Conservation (phyloP, 1,140 invertebrate genomes). For the Hypsibius dujardini region DNA sequence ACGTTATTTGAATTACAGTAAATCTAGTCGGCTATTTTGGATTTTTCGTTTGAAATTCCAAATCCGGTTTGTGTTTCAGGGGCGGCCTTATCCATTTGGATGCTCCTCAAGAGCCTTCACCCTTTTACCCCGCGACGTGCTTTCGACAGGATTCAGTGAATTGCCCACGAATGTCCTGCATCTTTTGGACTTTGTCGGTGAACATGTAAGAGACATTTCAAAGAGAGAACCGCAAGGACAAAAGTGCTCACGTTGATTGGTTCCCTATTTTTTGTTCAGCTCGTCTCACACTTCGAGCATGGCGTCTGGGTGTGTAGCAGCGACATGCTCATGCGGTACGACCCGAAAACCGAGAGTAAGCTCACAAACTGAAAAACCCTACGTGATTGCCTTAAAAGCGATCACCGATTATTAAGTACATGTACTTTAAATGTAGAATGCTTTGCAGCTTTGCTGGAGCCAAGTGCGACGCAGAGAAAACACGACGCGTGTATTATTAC, state of each 20-base stretch:
- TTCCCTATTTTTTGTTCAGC: constrained; percentile 24
- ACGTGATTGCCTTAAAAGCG: constrained; percentile 20
- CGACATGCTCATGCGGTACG: constrained; percentile 31
- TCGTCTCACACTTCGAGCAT: constrained; percentile 28
- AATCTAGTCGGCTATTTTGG: too few relatives aligned
- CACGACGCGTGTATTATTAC: constrained; percentile 27
- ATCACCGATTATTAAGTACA: constrained; percentile 9
- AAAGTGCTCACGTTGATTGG: too few relatives aligned
- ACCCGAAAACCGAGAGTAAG: neutral
- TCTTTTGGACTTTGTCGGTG: constrained; percentile 28
- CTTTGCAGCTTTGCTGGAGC: neutral
- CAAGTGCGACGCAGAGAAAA: neutral
- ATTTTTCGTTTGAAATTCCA: neutral
- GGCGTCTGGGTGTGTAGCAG: constrained; percentile 39
- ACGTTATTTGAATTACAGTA: too few relatives aligned
- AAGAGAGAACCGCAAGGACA: neutral
- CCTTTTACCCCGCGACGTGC: constrained; percentile 26
- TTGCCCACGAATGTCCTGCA: constrained; percentile 28
- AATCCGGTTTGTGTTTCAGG: constrained; percentile 26
- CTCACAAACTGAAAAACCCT: constrained; percentile 15
- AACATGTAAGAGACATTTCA: constrained; percentile 26
- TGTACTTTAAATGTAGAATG: neutral
- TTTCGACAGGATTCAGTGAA: constrained; percentile 27
- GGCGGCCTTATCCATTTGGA: constrained; percentile 32
- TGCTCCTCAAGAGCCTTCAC: constrained; percentile 32